These are phyloP conservation scores for Drosophila novamexicana DNA, from an alignment of 1,140 invertebrate species.

Conservation along the genomic window DNA sequence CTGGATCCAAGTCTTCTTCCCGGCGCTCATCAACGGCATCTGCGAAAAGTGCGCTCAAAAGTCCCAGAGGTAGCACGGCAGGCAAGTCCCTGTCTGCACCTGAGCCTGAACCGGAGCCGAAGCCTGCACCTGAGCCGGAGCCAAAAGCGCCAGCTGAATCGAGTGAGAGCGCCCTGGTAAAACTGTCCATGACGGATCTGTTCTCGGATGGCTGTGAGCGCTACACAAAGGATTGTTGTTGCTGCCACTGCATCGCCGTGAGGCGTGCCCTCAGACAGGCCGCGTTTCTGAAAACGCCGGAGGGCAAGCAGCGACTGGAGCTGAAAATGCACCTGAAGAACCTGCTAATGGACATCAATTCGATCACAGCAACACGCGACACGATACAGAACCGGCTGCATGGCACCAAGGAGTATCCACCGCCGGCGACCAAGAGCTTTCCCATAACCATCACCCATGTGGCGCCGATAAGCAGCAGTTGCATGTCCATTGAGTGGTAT, in stretches of 20 bases:
- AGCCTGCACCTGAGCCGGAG: neutral
- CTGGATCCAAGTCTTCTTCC: neutral
- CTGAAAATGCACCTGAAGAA: slow-evolving; percentile 58
- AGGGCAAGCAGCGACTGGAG: slow-evolving; percentile 49
- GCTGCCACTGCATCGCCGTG: slow-evolving; percentile 62
- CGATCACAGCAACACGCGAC: slow-evolving; percentile 36
- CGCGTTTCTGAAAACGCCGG: slow-evolving; percentile 38
- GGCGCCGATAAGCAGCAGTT: slow-evolving; percentile 20
- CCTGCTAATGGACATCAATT: slow-evolving; percentile 63
- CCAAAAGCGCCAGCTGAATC: neutral
- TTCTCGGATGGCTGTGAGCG: slow-evolving; percentile 29
- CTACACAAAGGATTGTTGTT: slow-evolving; percentile 44
- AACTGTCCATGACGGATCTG: neutral
- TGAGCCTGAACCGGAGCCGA: neutral
- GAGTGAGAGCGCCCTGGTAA: neutral
- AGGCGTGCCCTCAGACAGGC: slow-evolving; percentile 28
- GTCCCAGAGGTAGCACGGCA: neutral
- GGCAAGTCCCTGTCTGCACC: too few species aligned
- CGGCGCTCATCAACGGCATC: neutral
- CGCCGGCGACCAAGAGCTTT: slow-evolving; percentile 29
- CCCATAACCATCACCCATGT: slow-evolving; percentile 51
- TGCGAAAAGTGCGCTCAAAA: neutral
- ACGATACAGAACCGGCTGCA: slow-evolving; percentile 24
- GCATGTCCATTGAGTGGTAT: slow-evolving; percentile 53
- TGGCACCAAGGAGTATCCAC: slow-evolving; percentile 17